A percentile compares a stretch with the other conserved stretches of the same genome.
Evolutionary conservation across 2,888 invertebrate genomes (phyloP).

Genomic region (Cetonia aurata): DNA sequence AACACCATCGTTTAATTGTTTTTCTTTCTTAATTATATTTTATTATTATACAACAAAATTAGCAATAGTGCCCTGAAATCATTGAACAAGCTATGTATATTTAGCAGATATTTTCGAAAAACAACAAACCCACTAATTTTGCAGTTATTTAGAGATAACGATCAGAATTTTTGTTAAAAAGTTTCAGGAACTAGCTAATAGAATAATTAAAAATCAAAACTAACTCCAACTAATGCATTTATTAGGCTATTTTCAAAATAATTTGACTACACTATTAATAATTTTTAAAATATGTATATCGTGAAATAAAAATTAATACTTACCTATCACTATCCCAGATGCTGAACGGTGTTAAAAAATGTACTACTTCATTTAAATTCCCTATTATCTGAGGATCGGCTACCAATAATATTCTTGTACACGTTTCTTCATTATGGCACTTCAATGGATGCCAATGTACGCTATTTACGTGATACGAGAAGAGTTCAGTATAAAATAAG

Average conservation of each 20-base stretch:
- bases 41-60: too few species aligned
- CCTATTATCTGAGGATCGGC: constrained; percentile 96
- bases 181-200: too few species aligned
- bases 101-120: too few species aligned
- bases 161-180: too few species aligned
- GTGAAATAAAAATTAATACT: constrained; percentile 48
- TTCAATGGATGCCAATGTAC: constrained; percentile 58
- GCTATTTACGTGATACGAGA: constrained; percentile 59
- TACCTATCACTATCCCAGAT: constrained; percentile 93
- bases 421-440: constrained; percentile 59
- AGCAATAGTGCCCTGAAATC: too few species aligned
- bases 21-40: too few species aligned
- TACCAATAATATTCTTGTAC: constrained; percentile 68
- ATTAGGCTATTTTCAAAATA: not conserved
- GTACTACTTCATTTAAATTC: constrained; percentile 76
- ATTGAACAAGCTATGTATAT: too few species aligned
- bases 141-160: too few species aligned
- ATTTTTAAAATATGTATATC: not conserved
- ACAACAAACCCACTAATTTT: too few species aligned
- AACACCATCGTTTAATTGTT: too few species aligned
- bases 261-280: not conserved
- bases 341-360: constrained; percentile 76
- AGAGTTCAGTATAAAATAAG: constrained; percentile 59
- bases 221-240: not conserved
- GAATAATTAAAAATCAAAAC: constrained; percentile 8